These are phyloP conservation scores for Phasianus colchicus DNA, from an alignment of 2,113 vertebrate species.

Conservation along the genomic window DNA sequence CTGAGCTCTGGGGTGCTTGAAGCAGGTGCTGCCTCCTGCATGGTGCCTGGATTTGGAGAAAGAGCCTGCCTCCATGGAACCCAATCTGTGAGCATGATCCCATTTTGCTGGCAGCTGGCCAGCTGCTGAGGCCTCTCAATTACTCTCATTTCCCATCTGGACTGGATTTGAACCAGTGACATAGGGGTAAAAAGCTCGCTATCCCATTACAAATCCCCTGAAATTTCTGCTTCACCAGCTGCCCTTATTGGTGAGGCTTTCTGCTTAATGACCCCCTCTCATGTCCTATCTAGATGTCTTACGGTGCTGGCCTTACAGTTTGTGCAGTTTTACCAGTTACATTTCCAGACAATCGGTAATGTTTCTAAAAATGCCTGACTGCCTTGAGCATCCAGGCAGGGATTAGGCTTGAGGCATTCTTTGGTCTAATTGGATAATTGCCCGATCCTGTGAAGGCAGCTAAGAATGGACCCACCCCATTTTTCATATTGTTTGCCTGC, in stretches of 20 bases:
- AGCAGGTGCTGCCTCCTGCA: not conserved
- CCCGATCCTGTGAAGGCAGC: not conserved
- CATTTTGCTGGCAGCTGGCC: not conserved
- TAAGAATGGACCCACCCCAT: not conserved
- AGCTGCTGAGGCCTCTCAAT: not conserved
- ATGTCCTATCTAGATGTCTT: not conserved
- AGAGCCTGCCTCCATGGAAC: not conserved
- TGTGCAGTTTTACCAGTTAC: not conserved
- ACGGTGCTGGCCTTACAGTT: not conserved
- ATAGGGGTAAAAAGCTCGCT: not conserved
- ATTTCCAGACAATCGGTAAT: not conserved
- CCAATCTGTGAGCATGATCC: not conserved
- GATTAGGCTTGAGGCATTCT: conserved; percentile 7
- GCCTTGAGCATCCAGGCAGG: not conserved
- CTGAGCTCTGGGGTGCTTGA: not conserved
- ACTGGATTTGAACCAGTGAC: not conserved
- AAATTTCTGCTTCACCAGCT: not conserved
- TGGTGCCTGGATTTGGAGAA: not conserved
- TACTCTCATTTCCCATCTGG: conserved; percentile 6
- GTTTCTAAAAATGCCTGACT: not conserved
- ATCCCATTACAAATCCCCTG: not conserved
- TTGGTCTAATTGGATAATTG: not conserved
- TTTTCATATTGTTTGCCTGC: not conserved
- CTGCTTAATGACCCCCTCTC: not conserved
- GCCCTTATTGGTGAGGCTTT: not conserved